Percentiles rank a stretch among this genome's conserved stretches.
Conservation (phyloP, 2,797 vertebrate genomes). For the Dallia pectoralis region DNA sequence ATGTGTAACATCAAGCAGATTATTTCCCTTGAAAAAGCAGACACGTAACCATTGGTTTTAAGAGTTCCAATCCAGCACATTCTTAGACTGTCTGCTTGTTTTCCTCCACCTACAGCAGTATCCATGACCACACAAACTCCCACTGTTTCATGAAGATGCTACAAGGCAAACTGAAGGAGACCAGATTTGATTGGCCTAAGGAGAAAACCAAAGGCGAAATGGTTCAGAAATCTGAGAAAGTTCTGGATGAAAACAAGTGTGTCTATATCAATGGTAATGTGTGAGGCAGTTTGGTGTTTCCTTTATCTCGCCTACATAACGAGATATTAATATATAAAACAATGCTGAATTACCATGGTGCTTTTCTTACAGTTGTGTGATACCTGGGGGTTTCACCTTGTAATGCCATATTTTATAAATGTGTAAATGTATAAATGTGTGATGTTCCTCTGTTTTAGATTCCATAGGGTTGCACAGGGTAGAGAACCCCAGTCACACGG, state of each 20-base stretch:
- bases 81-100: slow-evolving; percentile 22
- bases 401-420: neutral
- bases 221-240: slow-evolving; percentile 86
- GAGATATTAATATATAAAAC: neutral
- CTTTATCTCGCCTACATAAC: neutral
- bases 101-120: slow-evolving; percentile 81
- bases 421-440: slow-evolving; percentile 3
- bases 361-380: slow-evolving; percentile 26
- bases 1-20: neutral
- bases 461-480: slow-evolving; percentile 93
- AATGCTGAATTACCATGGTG: neutral
- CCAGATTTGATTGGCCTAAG: slow-evolving; percentile 89
- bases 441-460: slow-evolving; percentile 70
- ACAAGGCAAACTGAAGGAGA: slow-evolving; percentile 95
- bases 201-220: slow-evolving; percentile 77
- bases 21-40: neutral
- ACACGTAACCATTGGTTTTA: neutral
- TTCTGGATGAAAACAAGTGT: slow-evolving; percentile 86
- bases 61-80: neutral
- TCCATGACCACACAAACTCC: slow-evolving; percentile 95
- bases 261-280: slow-evolving; percentile 94
- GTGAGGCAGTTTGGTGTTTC: neutral
- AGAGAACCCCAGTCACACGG: slow-evolving; percentile 95
- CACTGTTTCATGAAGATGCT: slow-evolving; percentile 99
- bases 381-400: slow-evolving; percentile 22